phyloP scores from a whole-genome alignment of 2,888 invertebrate genomes.

The Torymus texanus region DNA sequence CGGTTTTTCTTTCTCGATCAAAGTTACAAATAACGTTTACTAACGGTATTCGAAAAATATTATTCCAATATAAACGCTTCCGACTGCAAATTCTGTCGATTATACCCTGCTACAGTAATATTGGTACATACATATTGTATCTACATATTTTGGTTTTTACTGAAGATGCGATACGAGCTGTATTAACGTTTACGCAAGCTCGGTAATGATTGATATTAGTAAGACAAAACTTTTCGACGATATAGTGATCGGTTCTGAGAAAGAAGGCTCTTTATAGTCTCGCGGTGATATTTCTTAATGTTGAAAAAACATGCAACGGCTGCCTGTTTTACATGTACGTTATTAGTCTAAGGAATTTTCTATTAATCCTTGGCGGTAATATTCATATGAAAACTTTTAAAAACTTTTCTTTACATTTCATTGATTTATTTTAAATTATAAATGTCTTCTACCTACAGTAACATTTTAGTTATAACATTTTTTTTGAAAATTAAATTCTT shows the following conservation, averaged over 20 bases:
- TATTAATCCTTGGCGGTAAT: slow-evolving; percentile 21
- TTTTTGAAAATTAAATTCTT: too few species aligned
- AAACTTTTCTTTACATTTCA: background rate
- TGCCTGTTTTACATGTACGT: background rate
- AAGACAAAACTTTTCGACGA: slow-evolving; percentile 2
- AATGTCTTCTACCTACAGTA: too few species aligned
- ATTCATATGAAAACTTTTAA: slow-evolving; percentile 9
- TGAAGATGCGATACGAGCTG: slow-evolving; percentile 27
- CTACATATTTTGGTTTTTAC: slow-evolving; percentile 36
- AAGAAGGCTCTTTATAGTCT: slow-evolving; percentile 40
- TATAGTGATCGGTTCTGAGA: slow-evolving; percentile 30
- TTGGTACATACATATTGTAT: slow-evolving; percentile 49
- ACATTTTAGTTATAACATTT: too few species aligned
- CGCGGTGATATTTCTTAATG: slow-evolving; percentile 16
- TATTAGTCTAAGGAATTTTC: slow-evolving; percentile 2
- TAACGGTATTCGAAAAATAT: slow-evolving; percentile 51
- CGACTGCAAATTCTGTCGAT: slow-evolving; percentile 48
- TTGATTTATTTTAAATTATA: too few species aligned
- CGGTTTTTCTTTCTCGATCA: slow-evolving; percentile 3
- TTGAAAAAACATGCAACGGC: slow-evolving; percentile 36
- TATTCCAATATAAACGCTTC: slow-evolving; percentile 48
- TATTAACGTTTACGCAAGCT: slow-evolving; percentile 21
- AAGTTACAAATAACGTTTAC: slow-evolving; percentile 35
- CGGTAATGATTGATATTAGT: slow-evolving; percentile 19
- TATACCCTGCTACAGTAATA: slow-evolving; percentile 55